Evolutionary conservation across 2,888 invertebrate species (phyloP).

Genomic region (Rhopalosiphum nymphaeae): DNA sequence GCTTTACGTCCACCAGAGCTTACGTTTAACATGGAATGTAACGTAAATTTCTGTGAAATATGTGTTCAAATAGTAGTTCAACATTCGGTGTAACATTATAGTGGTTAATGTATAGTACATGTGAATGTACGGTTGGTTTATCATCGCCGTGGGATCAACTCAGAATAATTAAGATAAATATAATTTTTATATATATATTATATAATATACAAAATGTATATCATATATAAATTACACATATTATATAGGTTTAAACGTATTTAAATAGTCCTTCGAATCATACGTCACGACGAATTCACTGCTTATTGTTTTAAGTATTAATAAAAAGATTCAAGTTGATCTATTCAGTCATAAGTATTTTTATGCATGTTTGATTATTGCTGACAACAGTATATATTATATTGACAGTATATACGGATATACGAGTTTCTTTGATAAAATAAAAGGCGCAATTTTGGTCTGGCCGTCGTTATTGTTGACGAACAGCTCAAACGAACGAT

Average conservation of each 20-base stretch:
- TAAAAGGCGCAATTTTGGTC: neutral
- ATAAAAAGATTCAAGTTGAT: neutral
- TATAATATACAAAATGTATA: too few relatives aligned
- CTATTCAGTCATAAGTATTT: neutral
- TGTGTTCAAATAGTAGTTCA: neutral
- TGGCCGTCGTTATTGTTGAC: neutral
- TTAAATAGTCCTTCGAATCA: too few relatives aligned
- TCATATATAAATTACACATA: neutral
- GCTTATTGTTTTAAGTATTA: neutral
- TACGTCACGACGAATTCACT: neutral
- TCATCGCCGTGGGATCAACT: neutral
- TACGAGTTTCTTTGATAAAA: neutral
- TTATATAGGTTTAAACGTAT: neutral
- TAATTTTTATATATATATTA: neutral
- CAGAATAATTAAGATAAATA: neutral
- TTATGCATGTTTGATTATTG: neutral
- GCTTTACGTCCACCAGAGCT: neutral
- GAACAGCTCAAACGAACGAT: neutral
- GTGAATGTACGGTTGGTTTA: neutral
- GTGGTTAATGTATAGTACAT: neutral
- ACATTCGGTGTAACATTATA: neutral
- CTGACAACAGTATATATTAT: neutral
- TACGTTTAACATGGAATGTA: neutral
- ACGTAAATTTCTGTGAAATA: neutral
- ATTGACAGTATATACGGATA: neutral